A percentile compares a stretch with the other conserved stretches of the same genome.
These are phyloP conservation scores for Stylophora pistillata DNA, from an alignment of 64 coral and sea anemone species.

Conservation along the genomic window DNA sequence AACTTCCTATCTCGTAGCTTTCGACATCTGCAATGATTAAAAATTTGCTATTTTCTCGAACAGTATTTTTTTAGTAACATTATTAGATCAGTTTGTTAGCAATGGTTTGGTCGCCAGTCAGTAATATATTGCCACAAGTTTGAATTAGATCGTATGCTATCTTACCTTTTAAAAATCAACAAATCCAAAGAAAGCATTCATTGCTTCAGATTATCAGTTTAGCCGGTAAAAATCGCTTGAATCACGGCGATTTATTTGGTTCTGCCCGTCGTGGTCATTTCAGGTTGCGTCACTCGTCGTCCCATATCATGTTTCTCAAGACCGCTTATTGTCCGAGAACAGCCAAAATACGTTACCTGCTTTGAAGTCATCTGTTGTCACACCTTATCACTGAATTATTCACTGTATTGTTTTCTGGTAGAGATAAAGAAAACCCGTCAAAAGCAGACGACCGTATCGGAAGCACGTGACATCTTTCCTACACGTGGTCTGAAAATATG, in stretches of 20 bases:
- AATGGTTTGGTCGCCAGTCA: too few relatives aligned
- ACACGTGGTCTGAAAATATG: neutral
- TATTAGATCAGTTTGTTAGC: too few relatives aligned
- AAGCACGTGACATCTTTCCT: neutral
- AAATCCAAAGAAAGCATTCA: neutral
- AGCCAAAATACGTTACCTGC: constrained; percentile 8
- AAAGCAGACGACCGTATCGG: neutral
- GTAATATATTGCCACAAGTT: too few relatives aligned
- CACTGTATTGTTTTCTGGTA: constrained; percentile 25
- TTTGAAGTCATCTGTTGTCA: constrained; percentile 47
- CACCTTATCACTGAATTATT: constrained; percentile 41
- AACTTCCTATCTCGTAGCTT: neutral
- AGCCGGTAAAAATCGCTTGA: neutral
- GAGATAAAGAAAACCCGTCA: constrained; percentile 6
- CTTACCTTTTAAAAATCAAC: neutral
- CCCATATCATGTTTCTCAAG: neutral
- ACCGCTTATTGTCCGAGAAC: neutral
- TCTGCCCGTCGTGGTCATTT: neutral
- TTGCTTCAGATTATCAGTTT: neutral
- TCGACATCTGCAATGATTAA: neutral
- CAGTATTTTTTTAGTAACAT: too few relatives aligned
- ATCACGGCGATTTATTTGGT: neutral
- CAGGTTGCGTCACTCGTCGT: neutral
- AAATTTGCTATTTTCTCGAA: neutral
- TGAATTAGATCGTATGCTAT: too few relatives aligned